Percentiles rank a stretch among this genome's conserved stretches.
Evolutionary conservation across 2,888 invertebrate species (phyloP).

Genomic region (Chirona hameri): DNA sequence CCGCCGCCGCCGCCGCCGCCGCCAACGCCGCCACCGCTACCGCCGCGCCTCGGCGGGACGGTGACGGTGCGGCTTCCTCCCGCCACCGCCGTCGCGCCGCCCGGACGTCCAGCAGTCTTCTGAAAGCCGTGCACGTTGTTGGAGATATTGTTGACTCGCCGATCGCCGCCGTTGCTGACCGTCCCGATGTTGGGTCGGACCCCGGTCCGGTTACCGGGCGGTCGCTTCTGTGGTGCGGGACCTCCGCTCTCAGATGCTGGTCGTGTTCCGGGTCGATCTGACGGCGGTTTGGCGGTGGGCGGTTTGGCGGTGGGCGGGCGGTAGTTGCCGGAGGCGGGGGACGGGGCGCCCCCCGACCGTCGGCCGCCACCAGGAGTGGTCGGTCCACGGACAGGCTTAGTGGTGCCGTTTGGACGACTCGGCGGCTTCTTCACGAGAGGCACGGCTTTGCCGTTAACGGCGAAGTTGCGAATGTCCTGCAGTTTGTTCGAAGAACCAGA

Average conservation of each 20-base stretch:
- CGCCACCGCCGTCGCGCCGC: background rate
- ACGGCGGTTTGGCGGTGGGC: background rate
- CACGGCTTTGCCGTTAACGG: background rate
- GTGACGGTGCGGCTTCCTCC: background rate
- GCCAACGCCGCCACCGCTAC: background rate
- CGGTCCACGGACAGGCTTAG: too few relatives aligned
- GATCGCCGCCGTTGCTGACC: background rate
- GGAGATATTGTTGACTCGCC: background rate
- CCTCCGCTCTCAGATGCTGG: background rate
- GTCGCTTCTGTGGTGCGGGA: too few relatives aligned
- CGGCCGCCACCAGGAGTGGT: background rate
- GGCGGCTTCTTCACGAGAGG: background rate
- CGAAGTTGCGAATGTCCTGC: background rate
- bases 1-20: background rate
- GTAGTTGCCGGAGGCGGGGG: too few relatives aligned
- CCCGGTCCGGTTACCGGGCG: background rate
- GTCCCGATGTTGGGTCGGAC: background rate
- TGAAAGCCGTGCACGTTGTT: slow-evolving; percentile 4
- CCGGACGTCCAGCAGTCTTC: background rate
- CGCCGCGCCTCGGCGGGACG: background rate
- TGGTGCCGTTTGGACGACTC: background rate
- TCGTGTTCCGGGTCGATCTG: background rate
- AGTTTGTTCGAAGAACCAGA: background rate
- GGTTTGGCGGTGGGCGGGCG: too few relatives aligned
- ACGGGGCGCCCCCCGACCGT: background rate